Percentiles rank a stretch among this genome's conserved stretches.
phyloP scores from a whole-genome alignment of 35 echinoderm and acorn worm genomes.

The Eucidaris tribuloides region DNA sequence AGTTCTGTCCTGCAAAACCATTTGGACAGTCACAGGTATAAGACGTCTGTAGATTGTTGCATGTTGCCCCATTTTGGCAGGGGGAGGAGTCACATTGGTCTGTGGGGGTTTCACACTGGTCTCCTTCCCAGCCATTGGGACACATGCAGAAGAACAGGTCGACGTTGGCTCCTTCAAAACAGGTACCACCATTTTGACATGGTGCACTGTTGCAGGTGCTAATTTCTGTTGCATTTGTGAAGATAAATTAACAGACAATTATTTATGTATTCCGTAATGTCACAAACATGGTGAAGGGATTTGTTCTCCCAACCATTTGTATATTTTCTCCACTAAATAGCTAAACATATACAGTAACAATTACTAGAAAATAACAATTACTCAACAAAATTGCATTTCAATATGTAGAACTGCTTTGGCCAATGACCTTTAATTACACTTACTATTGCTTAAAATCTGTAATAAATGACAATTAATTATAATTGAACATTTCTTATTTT shows the following conservation, averaged over 20 bases:
- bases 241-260: neutral
- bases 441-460: no score
- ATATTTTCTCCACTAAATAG: no score
- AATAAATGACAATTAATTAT: no score
- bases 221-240: neutral
- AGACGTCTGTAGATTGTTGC: conserved; percentile 40
- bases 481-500: no score
- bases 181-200: conserved; percentile 41
- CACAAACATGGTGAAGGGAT: no score
- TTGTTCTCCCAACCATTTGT: no score
- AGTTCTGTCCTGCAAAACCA: conserved; percentile 65
- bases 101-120: neutral
- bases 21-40: conserved; percentile 62
- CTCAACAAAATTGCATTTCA: no score
- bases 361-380: no score
- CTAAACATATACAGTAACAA: no score
- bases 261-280: no score
- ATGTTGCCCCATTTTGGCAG: conserved; percentile 71
- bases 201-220: conserved; percentile 5
- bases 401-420: no score
- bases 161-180: conserved; percentile 24
- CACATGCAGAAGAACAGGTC: conserved; percentile 48
- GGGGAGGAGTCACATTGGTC: conserved; percentile 41
- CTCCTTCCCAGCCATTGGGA: conserved; percentile 49
- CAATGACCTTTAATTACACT: no score